phyloP scores from a whole-genome alignment of 2,797 vertebrate species.

The Prunella strophiata region DNA sequence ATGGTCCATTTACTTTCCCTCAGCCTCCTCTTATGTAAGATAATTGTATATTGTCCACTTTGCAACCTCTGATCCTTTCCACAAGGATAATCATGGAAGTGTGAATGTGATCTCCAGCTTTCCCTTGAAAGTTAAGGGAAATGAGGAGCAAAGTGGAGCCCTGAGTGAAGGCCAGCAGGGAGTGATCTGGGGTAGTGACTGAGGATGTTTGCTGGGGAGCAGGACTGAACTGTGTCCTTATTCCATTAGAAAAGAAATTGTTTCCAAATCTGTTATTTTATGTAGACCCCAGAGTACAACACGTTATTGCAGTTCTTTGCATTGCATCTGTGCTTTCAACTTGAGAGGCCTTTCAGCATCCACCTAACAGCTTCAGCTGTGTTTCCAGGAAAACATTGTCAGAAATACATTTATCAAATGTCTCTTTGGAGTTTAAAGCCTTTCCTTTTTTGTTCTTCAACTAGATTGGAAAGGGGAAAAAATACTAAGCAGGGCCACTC shows the following conservation, averaged over 20 bases:
- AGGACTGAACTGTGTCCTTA: neutral
- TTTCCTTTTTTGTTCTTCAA: neutral
- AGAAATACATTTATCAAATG: neutral
- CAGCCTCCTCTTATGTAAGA: neutral
- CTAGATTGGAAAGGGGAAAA: neutral
- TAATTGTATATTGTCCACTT: neutral
- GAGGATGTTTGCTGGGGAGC: neutral
- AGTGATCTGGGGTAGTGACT: neutral
- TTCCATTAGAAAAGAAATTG: neutral
- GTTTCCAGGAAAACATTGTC: neutral
- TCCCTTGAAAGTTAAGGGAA: neutral
- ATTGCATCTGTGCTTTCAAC: neutral
- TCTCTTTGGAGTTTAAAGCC: neutral
- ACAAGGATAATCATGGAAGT: neutral
- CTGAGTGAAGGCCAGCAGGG: neutral
- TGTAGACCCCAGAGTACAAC: neutral
- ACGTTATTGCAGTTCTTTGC: neutral
- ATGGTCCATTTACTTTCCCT: neutral
- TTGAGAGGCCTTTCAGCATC: neutral
- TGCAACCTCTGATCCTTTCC: neutral
- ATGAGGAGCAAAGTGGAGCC: neutral
- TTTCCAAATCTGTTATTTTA: neutral
- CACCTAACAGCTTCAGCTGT: neutral
- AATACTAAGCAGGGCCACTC: fast-evolving
- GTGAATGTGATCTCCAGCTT: neutral